Base-by-base conservation (phyloP, 2,113 vertebrate species). In the Erythrolamprus reginae region DNA sequence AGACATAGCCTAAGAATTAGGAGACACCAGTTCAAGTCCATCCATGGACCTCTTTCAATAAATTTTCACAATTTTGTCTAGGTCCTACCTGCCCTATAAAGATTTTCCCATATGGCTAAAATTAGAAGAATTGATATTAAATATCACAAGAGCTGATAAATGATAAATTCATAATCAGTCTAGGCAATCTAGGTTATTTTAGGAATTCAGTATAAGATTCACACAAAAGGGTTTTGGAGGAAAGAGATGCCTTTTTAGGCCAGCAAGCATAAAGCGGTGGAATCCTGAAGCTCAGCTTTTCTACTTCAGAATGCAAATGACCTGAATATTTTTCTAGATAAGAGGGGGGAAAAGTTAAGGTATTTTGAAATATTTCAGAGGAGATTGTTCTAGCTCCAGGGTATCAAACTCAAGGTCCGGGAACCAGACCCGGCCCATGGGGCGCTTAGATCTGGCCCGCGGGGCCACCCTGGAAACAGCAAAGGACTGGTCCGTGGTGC, bases 361-460 rank as follows among this genome's bases (percentile, higher is more conserved):
- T 70, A 33, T 70, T 65, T 70, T 33, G 13, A 70, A 70, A 33
- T 15, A 38, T 8, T 84, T 38, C 48, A 12, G 48, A 53, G 48
- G 21, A 48, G 56, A 86, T 12, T 4, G 21, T 47, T 47, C 84
- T 55, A 82, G 38, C 9, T 33, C 55, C 24, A 8, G 23, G 55
- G 23, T 56, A 23, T 56, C 23, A 56, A 56, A 56, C 21, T 55
- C 23, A 56, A 56, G 7, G 55, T 8, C 55, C 6, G 23, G 8
- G 17, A 15, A 19, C 53, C 5, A 0, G 55, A 24, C 9, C 55
- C 8, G 3, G 55, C 55, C 23, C 2, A 0, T 0, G 0, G 23
- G 23, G 23, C 24, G 23, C 55, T 56, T 24, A 56, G 19, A 56
- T 56, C 55, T 56, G 55, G 55, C 23, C 55, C 23, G 21, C 0